These are phyloP conservation scores for Idris sp. DNA, from an alignment of 1,140 invertebrate species.

Conservation along the genomic window DNA sequence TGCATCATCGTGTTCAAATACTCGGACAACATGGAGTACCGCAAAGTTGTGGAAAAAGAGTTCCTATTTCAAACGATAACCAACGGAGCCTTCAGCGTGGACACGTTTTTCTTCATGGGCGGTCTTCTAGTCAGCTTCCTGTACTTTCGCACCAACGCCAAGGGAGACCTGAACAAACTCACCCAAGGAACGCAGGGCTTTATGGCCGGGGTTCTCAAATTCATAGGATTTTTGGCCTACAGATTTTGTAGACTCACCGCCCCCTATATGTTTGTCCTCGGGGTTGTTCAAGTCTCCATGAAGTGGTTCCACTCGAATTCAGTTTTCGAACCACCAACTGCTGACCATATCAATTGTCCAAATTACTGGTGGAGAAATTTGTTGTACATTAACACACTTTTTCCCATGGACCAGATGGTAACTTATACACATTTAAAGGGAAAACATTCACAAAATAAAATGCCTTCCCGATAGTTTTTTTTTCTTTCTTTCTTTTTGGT, in stretches of 20 bases:
- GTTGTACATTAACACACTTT: slow-evolving; percentile 90
- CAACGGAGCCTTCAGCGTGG: slow-evolving; percentile 93
- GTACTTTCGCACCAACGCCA: slow-evolving; percentile 90
- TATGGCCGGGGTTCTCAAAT: slow-evolving; percentile 84
- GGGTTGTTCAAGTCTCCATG: slow-evolving; percentile 87
- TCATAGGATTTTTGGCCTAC: slow-evolving; percentile 87
- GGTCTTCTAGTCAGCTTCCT: slow-evolving; percentile 89
- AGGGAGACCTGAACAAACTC: slow-evolving; percentile 86
- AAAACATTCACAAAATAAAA: no score
- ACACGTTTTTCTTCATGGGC: slow-evolving; percentile 94
- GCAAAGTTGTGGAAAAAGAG: slow-evolving; percentile 87
- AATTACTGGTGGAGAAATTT: slow-evolving; percentile 93
- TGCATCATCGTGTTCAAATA: slow-evolving; percentile 91
- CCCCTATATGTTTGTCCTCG: slow-evolving; percentile 90
- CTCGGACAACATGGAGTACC: slow-evolving; percentile 89
- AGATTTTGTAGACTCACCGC: slow-evolving; percentile 88
- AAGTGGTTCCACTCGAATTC: slow-evolving; percentile 89
- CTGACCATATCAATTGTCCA: slow-evolving; percentile 88
- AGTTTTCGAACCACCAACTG: slow-evolving; percentile 88
- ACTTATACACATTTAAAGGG: no score
- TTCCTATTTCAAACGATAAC: slow-evolving; percentile 90
- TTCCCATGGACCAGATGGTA: slow-evolving; percentile 92
- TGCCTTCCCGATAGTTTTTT: no score
- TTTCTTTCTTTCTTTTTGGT: no score
- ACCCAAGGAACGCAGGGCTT: slow-evolving; percentile 85